Evolutionary conservation across 92 coral and sea anemone genomes (phyloP).

Genomic region (Paragorgia papillata): DNA sequence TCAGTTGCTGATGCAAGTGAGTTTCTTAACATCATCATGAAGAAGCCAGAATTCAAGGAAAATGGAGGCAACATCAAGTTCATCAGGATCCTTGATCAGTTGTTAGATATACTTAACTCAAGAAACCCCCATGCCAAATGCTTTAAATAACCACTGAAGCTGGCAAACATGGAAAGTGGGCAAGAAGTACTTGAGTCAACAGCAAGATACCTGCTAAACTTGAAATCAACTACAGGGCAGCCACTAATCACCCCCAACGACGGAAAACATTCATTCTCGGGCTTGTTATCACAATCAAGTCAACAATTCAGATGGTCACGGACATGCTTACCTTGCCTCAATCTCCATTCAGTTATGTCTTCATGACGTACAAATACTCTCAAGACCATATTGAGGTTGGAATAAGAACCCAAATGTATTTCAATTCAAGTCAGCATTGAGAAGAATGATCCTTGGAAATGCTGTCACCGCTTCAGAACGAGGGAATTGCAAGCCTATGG

Average conservation of each 20-base stretch:
- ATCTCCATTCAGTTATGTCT: constrained; percentile 12
- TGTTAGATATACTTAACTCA: constrained; percentile 29
- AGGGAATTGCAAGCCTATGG: constrained; percentile 1
- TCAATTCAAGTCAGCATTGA: constrained; percentile 28
- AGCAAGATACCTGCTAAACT: constrained; percentile 13
- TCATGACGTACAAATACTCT: constrained; percentile 12
- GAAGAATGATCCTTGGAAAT: constrained; percentile 31
- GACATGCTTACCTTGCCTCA: constrained; percentile 25
- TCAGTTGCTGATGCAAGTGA: constrained; percentile 40
- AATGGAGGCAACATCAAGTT: constrained; percentile 12
- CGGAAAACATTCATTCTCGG: constrained; percentile 28
- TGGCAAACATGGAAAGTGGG: background rate
- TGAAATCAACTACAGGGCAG: constrained; percentile 23
- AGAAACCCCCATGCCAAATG: constrained; percentile 20
- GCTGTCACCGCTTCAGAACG: constrained; percentile 22
- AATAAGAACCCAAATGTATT: constrained; percentile 23
- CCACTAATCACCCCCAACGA: background rate
- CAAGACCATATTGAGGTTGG: constrained; percentile 42
- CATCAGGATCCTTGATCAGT: background rate
- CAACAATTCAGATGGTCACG: constrained; percentile 21
- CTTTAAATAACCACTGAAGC: constrained; percentile 20
- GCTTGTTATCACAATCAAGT: constrained; percentile 26
- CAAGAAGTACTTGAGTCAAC: constrained; percentile 1
- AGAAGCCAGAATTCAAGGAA: background rate
- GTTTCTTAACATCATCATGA: constrained; percentile 11